Evolutionary conservation across 2,888 invertebrate species (phyloP).

Genomic region (Pecten maximus): DNA sequence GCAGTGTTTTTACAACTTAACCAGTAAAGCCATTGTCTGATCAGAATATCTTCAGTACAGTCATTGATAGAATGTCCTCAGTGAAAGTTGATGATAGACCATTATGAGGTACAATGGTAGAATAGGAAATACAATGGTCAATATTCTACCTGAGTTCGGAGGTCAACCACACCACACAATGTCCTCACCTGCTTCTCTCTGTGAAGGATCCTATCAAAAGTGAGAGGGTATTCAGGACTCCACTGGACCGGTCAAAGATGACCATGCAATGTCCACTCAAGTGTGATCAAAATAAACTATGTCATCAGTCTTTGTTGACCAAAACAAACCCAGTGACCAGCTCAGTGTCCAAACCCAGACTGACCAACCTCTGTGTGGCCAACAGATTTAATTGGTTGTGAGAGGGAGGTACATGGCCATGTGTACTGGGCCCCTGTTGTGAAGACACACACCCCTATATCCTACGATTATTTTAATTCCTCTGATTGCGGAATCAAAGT

Average conservation of each 20-base stretch:
- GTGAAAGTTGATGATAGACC: not conserved
- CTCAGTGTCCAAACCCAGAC: not conserved
- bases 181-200: not conserved
- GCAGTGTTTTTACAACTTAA: not conserved
- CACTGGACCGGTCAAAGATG: conserved; percentile 2
- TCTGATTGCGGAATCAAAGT: not conserved
- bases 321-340: not conserved
- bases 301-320: conserved; percentile 24
- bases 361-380: not conserved
- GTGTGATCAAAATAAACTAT: conserved; percentile 16
- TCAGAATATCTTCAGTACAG: not conserved
- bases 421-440: not conserved
- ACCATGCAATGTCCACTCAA: conserved; percentile 26
- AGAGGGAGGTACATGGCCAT: not conserved
- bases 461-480: not conserved
- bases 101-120: not conserved
- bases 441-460: not conserved
- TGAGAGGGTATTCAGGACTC: not conserved
- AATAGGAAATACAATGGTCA: not conserved
- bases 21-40: not conserved
- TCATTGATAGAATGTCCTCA: no score
- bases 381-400: not conserved
- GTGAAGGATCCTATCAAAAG: not conserved
- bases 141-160: not conserved
- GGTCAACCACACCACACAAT: not conserved